phyloP scores from a whole-genome alignment of 1,140 invertebrate genomes.

The Notospermus geniculatus region DNA sequence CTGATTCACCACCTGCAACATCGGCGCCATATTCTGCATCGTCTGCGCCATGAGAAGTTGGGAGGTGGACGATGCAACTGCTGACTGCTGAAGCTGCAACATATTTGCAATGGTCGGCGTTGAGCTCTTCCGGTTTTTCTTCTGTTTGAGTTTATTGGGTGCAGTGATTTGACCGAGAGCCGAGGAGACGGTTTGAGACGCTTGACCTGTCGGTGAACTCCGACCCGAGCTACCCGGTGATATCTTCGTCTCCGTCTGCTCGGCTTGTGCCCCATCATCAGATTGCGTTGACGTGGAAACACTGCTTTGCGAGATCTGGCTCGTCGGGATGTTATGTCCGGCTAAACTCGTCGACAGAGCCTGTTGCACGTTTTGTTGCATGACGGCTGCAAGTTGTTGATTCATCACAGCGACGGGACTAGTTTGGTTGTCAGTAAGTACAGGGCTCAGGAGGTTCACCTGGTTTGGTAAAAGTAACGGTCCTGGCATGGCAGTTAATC shows the following conservation, averaged over 20 bases:
- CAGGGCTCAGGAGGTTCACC: background rate
- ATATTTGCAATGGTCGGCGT: slow-evolving; percentile 72
- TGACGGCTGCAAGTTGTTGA: slow-evolving; percentile 7
- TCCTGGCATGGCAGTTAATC: slow-evolving; percentile 59
- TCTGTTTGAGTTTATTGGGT: slow-evolving; percentile 61
- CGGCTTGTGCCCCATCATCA: background rate
- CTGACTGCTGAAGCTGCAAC: slow-evolving; percentile 61
- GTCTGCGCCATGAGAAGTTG: background rate
- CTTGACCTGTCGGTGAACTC: background rate
- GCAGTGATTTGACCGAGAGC: background rate
- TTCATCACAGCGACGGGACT: background rate
- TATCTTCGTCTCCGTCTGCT: background rate
- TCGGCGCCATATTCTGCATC: no score
- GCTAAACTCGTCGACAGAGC: background rate
- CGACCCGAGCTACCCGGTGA: background rate
- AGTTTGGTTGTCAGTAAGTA: slow-evolving; percentile 2
- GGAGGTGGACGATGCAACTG: background rate
- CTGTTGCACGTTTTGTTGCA: background rate
- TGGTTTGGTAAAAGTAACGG: slow-evolving; percentile 1
- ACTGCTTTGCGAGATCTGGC: background rate
- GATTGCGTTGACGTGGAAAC: background rate
- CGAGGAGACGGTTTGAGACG: background rate
- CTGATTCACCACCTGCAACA: background rate
- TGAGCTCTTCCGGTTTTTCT: slow-evolving; percentile 70
- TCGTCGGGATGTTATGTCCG: background rate